These are phyloP conservation scores for Lasioglossum leucozonium DNA, from an alignment of 2,888 invertebrate species.

Conservation along the genomic window DNA sequence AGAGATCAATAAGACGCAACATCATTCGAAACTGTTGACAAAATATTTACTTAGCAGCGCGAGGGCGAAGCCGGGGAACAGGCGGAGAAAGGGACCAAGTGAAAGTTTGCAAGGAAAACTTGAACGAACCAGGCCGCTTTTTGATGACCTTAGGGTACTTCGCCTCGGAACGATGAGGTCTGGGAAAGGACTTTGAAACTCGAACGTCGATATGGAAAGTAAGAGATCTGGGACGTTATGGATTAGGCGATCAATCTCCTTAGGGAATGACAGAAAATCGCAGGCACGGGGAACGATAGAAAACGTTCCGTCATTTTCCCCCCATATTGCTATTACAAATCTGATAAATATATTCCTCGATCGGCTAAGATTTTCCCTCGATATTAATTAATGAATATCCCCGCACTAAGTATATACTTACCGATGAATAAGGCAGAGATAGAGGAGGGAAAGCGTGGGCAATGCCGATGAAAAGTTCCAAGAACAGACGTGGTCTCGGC, in stretches of 20 bases:
- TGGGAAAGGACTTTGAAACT: constrained; percentile 68
- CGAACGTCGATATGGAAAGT: constrained; percentile 70
- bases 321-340: constrained; percentile 11
- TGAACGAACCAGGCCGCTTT: constrained; percentile 68
- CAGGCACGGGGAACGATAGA: constrained; percentile 21
- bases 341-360: background rate
- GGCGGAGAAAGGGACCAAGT: constrained; percentile 62
- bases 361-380: background rate
- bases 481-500: background rate
- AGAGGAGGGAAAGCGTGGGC: background rate
- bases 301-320: constrained; percentile 38
- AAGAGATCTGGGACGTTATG: constrained; percentile 65
- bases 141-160: constrained; percentile 72
- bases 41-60: constrained; percentile 65
- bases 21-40: constrained; percentile 62
- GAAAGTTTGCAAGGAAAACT: constrained; percentile 72
- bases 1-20: constrained; percentile 48
- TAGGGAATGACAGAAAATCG: constrained; percentile 53
- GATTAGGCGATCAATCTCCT: constrained; percentile 70
- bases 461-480: background rate
- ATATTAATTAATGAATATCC: background rate
- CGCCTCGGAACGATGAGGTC: constrained; percentile 64
- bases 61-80: constrained; percentile 48
- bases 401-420: background rate
- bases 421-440: background rate